Percentiles rank a stretch among this genome's conserved stretches.
Conservation (phyloP, 2,113 vertebrate genomes). For the Synchiropus splendidus region DNA sequence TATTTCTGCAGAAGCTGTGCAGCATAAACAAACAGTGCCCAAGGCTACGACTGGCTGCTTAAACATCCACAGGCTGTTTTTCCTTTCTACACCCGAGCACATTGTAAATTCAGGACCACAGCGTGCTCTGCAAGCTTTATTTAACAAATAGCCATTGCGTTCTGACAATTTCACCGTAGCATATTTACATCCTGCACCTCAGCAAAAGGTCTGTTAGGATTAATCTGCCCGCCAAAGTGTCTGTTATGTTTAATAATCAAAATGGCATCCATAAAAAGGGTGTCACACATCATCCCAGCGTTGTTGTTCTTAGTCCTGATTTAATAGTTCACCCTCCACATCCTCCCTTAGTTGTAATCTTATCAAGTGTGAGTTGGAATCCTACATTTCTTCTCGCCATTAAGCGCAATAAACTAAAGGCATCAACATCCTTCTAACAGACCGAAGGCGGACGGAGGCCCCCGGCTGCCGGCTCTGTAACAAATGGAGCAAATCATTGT, state of each 20-base stretch:
- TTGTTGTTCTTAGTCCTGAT: conserved; percentile 21
- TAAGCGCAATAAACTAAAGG: conserved; percentile 43
- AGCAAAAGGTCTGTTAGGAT: background rate
- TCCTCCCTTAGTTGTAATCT: conserved; percentile 23
- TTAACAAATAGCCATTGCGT: conserved; percentile 41
- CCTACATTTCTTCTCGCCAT: conserved; percentile 41
- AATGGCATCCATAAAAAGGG: conserved; percentile 1
- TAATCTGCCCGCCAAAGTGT: background rate
- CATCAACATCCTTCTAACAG: conserved; percentile 57
- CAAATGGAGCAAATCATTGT: conserved; percentile 59
- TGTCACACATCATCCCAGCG: background rate
- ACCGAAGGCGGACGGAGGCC: conserved; percentile 49
- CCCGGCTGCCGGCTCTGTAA: conserved; percentile 45
- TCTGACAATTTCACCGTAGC: conserved; percentile 21
- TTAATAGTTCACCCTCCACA: conserved; percentile 8
- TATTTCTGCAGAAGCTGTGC: conserved; percentile 63
- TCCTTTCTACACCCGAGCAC: conserved; percentile 46
- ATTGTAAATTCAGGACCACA: conserved; percentile 56
- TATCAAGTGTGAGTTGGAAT: conserved; percentile 34
- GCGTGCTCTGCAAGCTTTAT: conserved; percentile 41
- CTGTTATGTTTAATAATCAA: conserved; percentile 17
- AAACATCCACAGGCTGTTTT: conserved; percentile 69
- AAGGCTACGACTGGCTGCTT: conserved; percentile 59
- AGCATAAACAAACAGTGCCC: conserved; percentile 69
- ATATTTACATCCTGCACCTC: conserved; percentile 14